Evolutionary conservation across 2,113 vertebrate species (phyloP).

Genomic region (Parus major): DNA sequence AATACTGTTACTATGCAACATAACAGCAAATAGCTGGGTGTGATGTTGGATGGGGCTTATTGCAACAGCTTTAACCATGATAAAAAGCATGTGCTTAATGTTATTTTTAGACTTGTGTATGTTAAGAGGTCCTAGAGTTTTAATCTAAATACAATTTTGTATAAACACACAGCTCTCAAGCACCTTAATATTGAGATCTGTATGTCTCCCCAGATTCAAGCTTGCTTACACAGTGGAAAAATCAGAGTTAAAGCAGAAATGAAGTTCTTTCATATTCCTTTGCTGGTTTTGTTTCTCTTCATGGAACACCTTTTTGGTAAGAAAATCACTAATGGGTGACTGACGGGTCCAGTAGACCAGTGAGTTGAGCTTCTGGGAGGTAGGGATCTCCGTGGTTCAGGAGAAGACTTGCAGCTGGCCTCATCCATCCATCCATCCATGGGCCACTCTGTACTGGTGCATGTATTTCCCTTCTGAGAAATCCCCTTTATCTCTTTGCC

Average conservation of each 20-base stretch:
- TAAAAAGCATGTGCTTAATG: slow-evolving; percentile 41
- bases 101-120: slow-evolving; percentile 64
- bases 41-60: slow-evolving; percentile 16
- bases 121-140: slow-evolving; percentile 55
- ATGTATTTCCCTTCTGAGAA: slow-evolving; percentile 15
- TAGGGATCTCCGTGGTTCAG: not conserved
- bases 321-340: not conserved
- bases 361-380: not conserved
- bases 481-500: not conserved
- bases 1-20: slow-evolving; percentile 18
- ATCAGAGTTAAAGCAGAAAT: not conserved
- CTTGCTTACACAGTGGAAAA: slow-evolving; percentile 35
- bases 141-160: slow-evolving; percentile 44
- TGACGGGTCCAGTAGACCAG: not conserved
- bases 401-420: not conserved
- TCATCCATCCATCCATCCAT: not conserved
- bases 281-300: not conserved
- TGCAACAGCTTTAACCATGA: slow-evolving; percentile 31
- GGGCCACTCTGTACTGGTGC: not conserved
- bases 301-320: not conserved
- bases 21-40: slow-evolving; percentile 39
- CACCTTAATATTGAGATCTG: slow-evolving; percentile 20
- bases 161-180: slow-evolving; percentile 18
- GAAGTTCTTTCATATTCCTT: not conserved
- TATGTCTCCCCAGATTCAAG: not conserved